Evolutionary conservation across 2,797 vertebrate species (phyloP).

Genomic region (Leuciscus waleckii): DNA sequence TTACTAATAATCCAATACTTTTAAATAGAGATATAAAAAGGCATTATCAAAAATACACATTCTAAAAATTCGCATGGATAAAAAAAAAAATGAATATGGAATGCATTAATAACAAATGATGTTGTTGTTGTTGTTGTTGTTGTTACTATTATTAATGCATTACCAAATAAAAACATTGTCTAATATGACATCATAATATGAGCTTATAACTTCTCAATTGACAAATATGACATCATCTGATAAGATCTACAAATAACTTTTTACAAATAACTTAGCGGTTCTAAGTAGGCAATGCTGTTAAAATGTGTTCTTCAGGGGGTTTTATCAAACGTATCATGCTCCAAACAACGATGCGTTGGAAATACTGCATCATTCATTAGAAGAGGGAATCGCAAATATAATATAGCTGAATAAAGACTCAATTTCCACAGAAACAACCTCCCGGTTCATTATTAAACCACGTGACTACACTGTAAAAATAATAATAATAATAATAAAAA

Average conservation of each 20-base stretch:
- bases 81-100: background rate
- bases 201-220: constrained; percentile 29
- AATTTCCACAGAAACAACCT: constrained; percentile 54
- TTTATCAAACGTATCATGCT: constrained; percentile 33
- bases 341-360: constrained; percentile 13
- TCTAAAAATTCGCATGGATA: background rate
- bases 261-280: constrained; percentile 34
- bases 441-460: constrained; percentile 3
- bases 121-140: no score
- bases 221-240: constrained; percentile 50
- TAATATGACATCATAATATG: constrained; percentile 11
- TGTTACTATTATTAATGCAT: background rate
- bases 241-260: constrained; percentile 42
- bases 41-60: background rate
- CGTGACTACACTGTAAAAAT: background rate
- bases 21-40: background rate
- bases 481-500: no score
- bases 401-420: constrained; percentile 1
- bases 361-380: constrained; percentile 10
- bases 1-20: background rate
- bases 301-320: constrained; percentile 30
- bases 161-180: constrained; percentile 9
- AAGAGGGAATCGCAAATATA: constrained; percentile 22
- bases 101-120: background rate
- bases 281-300: constrained; percentile 33